A percentile compares a stretch with the other conserved stretches of the same genome.
phyloP scores from a whole-genome alignment of 2,113 vertebrate genomes.

The Tor tambroides region DNA sequence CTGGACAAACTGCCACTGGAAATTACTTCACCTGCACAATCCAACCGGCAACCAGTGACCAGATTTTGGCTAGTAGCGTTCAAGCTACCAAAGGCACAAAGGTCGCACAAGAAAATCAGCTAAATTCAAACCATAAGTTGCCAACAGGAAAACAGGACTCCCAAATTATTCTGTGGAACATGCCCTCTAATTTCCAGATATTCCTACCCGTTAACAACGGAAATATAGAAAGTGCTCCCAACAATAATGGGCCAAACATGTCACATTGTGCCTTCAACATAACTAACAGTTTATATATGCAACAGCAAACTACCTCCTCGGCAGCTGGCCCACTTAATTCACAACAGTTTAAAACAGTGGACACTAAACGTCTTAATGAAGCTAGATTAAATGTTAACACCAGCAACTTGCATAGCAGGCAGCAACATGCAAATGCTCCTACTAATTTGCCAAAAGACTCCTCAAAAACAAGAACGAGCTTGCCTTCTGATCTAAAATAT shows the following conservation, averaged over 20 bases:
- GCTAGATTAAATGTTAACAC: background rate
- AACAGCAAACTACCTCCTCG: background rate
- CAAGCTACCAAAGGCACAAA: background rate
- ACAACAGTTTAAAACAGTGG: background rate
- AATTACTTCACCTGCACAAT: conserved; percentile 1
- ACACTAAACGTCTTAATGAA: background rate
- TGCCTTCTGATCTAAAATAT: background rate
- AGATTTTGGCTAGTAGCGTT: conserved; percentile 8
- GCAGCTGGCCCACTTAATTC: background rate
- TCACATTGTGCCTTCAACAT: background rate
- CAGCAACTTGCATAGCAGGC: background rate
- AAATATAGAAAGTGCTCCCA: background rate
- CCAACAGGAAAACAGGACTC: background rate
- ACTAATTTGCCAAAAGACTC: background rate
- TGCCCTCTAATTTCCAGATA: background rate
- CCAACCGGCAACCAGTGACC: background rate
- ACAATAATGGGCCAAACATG: background rate
- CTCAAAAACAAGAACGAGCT: background rate
- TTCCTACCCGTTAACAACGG: background rate
- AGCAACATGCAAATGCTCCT: background rate
- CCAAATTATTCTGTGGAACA: background rate
- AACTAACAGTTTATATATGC: background rate
- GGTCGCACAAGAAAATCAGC: background rate
- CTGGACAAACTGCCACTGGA: conserved; percentile 1
- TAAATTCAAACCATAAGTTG: background rate